These are phyloP conservation scores for Tupaia chinensis DNA, from an alignment of 2,113 vertebrate species.

Conservation along the genomic window DNA sequence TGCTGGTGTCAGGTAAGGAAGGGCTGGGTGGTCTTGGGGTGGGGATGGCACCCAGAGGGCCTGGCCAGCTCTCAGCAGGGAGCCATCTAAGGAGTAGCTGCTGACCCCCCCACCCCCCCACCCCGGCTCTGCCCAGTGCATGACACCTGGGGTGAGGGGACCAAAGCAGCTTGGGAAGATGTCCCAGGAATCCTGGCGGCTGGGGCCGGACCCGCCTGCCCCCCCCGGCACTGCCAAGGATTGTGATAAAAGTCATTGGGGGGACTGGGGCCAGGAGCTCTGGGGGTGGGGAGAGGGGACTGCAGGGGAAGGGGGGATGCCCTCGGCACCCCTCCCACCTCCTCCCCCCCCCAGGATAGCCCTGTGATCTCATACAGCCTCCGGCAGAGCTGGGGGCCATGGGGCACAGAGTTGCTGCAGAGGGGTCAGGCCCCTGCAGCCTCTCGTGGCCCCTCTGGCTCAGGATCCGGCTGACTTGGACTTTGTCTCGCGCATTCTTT, in stretches of 20 bases:
- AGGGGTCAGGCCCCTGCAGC: conserved; percentile 71
- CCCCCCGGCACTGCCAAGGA: conserved; percentile 60
- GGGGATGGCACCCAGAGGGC: too few relatives aligned
- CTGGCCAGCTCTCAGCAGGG: background rate
- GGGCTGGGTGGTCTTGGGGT: background rate
- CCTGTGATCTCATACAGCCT: conserved; percentile 69
- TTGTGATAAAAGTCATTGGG: conserved; percentile 58
- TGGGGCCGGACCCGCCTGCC: background rate
- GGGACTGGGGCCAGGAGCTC: background rate
- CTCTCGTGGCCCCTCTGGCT: conserved; percentile 51
- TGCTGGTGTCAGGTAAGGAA: conserved; percentile 95
- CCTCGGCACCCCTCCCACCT: background rate
- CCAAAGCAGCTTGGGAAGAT: conserved; percentile 17
- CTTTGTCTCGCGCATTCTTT: conserved; percentile 77
- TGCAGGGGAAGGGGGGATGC: conserved; percentile 7
- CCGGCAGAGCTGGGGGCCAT: background rate
- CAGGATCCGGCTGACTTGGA: conserved; percentile 59
- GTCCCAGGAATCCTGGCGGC: conserved; percentile 56
- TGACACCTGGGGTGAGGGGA: background rate
- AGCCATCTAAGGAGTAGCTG: background rate
- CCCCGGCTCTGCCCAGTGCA: background rate
- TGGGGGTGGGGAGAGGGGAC: background rate
- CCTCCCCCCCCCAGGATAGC: background rate
- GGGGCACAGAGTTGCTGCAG: conserved; percentile 16
- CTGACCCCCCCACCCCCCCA: background rate